phyloP scores from a whole-genome alignment of 2,797 vertebrate species.

The Hypotaenidia okinawae region DNA sequence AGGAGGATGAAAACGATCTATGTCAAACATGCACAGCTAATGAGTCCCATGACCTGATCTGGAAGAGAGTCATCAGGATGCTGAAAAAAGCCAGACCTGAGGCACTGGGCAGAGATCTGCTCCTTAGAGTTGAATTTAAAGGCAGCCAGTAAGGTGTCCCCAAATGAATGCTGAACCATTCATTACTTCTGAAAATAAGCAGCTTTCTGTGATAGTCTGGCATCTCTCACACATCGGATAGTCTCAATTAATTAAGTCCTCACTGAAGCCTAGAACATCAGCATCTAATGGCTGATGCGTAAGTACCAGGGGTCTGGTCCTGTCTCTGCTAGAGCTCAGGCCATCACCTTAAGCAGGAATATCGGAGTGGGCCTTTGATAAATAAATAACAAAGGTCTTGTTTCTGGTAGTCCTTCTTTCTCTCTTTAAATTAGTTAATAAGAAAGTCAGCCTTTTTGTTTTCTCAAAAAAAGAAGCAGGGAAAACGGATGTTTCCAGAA shows the following conservation, averaged over 20 bases:
- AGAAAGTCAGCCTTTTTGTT: constrained; percentile 4
- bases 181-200: neutral
- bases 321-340: neutral
- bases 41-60: constrained; percentile 34
- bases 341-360: neutral
- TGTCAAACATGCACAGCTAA: constrained; percentile 44
- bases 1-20: constrained; percentile 30
- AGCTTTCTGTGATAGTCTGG: neutral
- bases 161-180: neutral
- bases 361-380: neutral
- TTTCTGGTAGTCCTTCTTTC: neutral
- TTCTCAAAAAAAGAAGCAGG: neutral
- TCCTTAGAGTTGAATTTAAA: neutral
- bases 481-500: constrained; percentile 57
- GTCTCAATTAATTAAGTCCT: neutral
- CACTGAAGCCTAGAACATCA: neutral
- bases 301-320: neutral
- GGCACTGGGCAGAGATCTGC: neutral
- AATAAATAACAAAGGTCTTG: neutral
- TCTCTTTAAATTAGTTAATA: neutral
- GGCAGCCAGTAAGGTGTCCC: neutral
- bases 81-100: constrained; percentile 34
- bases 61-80: constrained; percentile 7
- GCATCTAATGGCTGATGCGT: neutral
- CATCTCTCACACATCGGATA: neutral